Conservation (phyloP, 2,888 invertebrate species). For the Cataglyphis cursor region DNA sequence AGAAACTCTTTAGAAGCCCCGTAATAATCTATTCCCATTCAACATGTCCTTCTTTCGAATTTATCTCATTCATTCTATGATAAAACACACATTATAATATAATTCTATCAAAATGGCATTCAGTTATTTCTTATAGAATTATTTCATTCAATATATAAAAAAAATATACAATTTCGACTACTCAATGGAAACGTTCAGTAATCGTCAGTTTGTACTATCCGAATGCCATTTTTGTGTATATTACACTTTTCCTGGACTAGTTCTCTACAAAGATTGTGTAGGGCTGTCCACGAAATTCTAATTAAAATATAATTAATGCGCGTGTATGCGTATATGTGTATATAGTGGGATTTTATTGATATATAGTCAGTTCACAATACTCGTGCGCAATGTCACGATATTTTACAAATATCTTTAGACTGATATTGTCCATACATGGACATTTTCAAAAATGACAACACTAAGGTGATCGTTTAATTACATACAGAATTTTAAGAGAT, state of each 20-base stretch:
- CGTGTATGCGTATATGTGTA: not conserved
- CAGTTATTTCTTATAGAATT: constrained; percentile 85
- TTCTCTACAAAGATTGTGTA: constrained; percentile 78
- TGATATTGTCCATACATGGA: not conserved
- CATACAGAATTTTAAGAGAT: not conserved
- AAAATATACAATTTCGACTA: constrained; percentile 87
- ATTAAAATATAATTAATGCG: constrained; percentile 84
- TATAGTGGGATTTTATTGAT: constrained; percentile 75
- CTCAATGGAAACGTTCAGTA: constrained; percentile 84
- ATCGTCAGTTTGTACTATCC: constrained; percentile 86
- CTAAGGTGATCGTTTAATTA: constrained; percentile 4
- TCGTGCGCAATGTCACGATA: constrained; percentile 63
- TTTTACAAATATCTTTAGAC: constrained; percentile 42
- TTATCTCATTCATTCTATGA: constrained; percentile 74
- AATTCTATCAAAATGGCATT: constrained; percentile 86
- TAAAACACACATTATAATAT: constrained; percentile 82
- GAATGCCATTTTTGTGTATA: constrained; percentile 86
- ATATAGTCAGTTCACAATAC: constrained; percentile 74
- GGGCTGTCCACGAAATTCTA: constrained; percentile 81
- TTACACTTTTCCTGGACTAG: constrained; percentile 81
- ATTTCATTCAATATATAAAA: constrained; percentile 85
- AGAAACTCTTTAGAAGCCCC: constrained; percentile 80
- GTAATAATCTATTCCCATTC: constrained; percentile 75
- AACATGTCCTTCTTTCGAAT: constrained; percentile 66
- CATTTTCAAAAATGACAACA: not conserved